Conservation (phyloP, 2,888 invertebrate genomes). For the Campaea margaritaria region DNA sequence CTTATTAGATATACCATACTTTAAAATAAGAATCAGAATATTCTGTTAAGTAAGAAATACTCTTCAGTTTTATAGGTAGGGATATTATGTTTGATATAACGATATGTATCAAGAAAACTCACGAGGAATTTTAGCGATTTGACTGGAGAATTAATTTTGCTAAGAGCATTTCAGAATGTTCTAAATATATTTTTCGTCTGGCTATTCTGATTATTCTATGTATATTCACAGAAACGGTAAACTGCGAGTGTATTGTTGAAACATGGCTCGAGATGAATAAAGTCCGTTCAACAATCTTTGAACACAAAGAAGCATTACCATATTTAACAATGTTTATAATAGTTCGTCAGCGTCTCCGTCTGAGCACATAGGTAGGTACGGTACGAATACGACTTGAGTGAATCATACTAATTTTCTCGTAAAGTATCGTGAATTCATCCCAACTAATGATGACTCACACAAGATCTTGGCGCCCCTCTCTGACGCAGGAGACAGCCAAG, state of each 20-base stretch:
- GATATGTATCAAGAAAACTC: too few relatives aligned
- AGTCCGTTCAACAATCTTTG: conserved; percentile 6
- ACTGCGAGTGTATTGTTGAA: not conserved
- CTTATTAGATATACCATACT: too few relatives aligned
- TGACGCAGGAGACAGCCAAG: conserved; percentile 18
- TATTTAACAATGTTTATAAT: conserved; percentile 24
- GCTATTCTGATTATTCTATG: too few relatives aligned
- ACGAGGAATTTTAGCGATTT: too few relatives aligned
- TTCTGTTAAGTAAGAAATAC: not conserved
- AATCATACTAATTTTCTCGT: conserved; percentile 53
- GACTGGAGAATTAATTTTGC: too few relatives aligned
- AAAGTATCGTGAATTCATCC: conserved; percentile 54
- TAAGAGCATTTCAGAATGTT: too few relatives aligned
- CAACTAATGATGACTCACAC: conserved; percentile 50
- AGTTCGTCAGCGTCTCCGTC: conserved; percentile 42
- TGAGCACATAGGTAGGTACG: conserved; percentile 22
- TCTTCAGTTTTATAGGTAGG: not conserved
- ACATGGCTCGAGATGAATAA: not conserved
- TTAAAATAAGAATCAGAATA: too few relatives aligned
- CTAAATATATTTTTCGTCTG: too few relatives aligned
- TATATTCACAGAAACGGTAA: not conserved
- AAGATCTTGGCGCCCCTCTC: conserved; percentile 36
- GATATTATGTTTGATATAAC: too few relatives aligned
- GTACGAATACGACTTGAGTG: conserved; percentile 33
- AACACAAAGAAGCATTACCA: conserved; percentile 16